Conservation (phyloP, 2,797 vertebrate species). For the Propithecus perrieri region DNA sequence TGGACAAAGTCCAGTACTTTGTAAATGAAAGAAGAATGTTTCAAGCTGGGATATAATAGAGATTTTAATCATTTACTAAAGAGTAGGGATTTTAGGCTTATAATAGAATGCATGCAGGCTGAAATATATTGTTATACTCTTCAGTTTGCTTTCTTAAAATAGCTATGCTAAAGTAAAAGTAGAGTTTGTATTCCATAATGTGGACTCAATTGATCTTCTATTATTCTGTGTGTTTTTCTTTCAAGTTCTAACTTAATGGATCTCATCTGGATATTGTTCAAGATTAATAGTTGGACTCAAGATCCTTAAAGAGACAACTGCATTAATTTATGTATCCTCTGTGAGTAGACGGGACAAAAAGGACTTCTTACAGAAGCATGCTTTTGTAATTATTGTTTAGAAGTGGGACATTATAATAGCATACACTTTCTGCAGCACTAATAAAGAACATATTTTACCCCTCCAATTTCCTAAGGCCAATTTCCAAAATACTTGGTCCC, state of each 20-base stretch:
- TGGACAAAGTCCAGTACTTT: neutral
- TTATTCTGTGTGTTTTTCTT: neutral
- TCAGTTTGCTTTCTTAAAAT: neutral
- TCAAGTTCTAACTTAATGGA: neutral
- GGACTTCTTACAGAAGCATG: neutral
- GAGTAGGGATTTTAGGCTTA: neutral
- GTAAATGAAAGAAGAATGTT: neutral
- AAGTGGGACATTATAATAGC: neutral
- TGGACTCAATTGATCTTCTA: neutral
- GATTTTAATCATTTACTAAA: neutral
- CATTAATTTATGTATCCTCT: neutral
- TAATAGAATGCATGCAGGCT: neutral
- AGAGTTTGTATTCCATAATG: neutral
- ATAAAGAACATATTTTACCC: neutral
- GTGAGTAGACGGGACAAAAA: neutral
- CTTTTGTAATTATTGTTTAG: slow-evolving; percentile 5
- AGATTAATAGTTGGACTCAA: neutral
- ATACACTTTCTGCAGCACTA: neutral
- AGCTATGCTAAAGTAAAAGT: neutral
- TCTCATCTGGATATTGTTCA: neutral
- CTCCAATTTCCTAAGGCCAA: neutral
- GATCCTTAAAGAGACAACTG: neutral
- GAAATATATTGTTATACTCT: neutral
- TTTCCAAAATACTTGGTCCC: neutral
- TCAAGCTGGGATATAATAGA: neutral